A percentile compares a stretch with the other conserved stretches of the same genome.
phyloP scores from a whole-genome alignment of 2,797 vertebrate species.

The Orientallactaga sibirica region DNA sequence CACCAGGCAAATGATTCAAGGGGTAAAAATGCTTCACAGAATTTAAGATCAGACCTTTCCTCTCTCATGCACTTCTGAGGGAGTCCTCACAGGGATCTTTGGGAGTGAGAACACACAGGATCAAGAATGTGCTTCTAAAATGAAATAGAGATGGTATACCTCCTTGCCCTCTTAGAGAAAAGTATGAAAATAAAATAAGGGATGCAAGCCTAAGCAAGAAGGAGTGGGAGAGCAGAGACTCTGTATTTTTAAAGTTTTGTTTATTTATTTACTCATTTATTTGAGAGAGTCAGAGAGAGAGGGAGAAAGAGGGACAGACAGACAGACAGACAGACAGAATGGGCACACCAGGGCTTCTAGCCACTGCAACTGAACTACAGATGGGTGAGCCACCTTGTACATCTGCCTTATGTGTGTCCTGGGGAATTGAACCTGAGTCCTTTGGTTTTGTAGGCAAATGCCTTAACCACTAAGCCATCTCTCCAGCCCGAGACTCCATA shows the following conservation, averaged over 20 bases:
- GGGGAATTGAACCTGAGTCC: no score
- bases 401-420: no score
- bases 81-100: not conserved
- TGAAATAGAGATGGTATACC: not conserved
- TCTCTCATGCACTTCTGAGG: not conserved
- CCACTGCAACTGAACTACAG: no score
- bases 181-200: conserved; percentile 5
- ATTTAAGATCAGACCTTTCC: not conserved
- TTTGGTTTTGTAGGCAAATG: no score
- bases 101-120: not conserved
- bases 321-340: no score
- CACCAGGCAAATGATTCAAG: not conserved
- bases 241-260: not conserved
- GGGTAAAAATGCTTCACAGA: not conserved
- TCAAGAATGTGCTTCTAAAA: not conserved
- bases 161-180: not conserved
- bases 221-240: not conserved
- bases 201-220: not conserved
- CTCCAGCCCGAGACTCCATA: not conserved
- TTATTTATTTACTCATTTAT: no score
- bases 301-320: no score
- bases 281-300: no score
- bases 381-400: no score
- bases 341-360: no score
- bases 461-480: no score